Conservation (phyloP, 1,140 invertebrate species). For the Drosophila pallidifrons region DNA sequence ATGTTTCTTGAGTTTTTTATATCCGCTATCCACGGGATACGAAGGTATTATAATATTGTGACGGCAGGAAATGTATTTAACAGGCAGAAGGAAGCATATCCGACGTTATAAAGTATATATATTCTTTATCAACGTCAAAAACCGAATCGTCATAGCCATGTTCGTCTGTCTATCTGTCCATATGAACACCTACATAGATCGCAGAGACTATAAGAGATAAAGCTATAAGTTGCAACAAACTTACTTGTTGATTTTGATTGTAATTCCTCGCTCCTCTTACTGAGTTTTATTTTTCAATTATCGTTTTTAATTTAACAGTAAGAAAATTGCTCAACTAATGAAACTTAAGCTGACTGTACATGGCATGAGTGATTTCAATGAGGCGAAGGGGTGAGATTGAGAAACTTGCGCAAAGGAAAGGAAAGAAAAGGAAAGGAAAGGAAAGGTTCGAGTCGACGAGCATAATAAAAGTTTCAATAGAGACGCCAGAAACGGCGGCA, state of each 20-base stretch:
- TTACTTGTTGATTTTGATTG: slow-evolving; percentile 50
- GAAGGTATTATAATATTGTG: no score
- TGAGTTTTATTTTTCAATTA: slow-evolving; percentile 79
- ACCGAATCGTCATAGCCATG: no score
- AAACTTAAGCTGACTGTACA: slow-evolving; percentile 58
- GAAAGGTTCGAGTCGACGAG: slow-evolving; percentile 15
- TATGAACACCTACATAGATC: no score
- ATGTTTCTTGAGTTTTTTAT: slow-evolving; percentile 25
- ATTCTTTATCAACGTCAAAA: no score
- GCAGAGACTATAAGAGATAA: no score
- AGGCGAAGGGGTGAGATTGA: neutral
- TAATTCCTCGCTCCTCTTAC: slow-evolving; percentile 42
- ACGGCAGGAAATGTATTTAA: no score
- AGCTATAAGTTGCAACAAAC: no score
- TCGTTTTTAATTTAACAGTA: slow-evolving; percentile 80
- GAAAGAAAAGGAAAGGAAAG: slow-evolving; percentile 1
- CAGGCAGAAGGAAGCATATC: no score
- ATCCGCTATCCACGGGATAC: no score
- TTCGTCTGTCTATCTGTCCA: no score
- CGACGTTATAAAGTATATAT: no score
- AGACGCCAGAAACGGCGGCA: slow-evolving; percentile 52
- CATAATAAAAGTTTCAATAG: slow-evolving; percentile 75
- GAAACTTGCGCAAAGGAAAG: neutral
- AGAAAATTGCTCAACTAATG: slow-evolving; percentile 80
- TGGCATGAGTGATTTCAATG: no score